phyloP scores from a whole-genome alignment of 2,113 vertebrate genomes.

The Rhynchomys soricoides region DNA sequence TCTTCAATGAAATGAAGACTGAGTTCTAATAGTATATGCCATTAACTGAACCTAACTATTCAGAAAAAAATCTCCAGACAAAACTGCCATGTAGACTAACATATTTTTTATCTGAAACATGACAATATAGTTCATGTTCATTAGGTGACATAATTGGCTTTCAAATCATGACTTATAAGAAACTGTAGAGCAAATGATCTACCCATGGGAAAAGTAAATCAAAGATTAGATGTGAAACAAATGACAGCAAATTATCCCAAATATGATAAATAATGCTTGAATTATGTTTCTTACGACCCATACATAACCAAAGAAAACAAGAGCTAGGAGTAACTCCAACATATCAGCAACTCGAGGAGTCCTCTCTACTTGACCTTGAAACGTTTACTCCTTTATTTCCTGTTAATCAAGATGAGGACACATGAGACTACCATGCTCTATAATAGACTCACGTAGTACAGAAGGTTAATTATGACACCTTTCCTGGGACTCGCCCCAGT shows the following conservation, averaged over 20 bases:
- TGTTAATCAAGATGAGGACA: constrained; percentile 53
- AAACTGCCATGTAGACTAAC: constrained; percentile 20
- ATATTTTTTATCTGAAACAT: constrained; percentile 44
- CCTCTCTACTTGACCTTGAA: constrained; percentile 53
- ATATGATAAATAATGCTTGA: constrained; percentile 14
- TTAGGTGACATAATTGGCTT: constrained; percentile 34
- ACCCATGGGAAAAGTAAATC: constrained; percentile 1
- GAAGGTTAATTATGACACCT: constrained; percentile 58
- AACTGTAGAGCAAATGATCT: not conserved
- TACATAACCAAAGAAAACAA: not conserved
- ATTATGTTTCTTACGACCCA: not conserved
- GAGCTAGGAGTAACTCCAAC: not conserved
- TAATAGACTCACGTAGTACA: constrained; percentile 6
- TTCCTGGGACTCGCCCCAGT: constrained; percentile 44
- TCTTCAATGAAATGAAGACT: not conserved
- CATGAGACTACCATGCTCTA: constrained; percentile 15
- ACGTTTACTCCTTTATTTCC: constrained; percentile 23
- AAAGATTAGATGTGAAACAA: not conserved
- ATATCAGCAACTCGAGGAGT: not conserved
- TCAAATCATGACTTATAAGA: constrained; percentile 1
- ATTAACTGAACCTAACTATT: constrained; percentile 7
- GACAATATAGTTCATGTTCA: not conserved
- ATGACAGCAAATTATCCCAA: not conserved
- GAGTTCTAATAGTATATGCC: not conserved
- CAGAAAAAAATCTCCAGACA: constrained; percentile 29